Conservation (phyloP, 2,113 vertebrate species). For the Lepus timidus region DNA sequence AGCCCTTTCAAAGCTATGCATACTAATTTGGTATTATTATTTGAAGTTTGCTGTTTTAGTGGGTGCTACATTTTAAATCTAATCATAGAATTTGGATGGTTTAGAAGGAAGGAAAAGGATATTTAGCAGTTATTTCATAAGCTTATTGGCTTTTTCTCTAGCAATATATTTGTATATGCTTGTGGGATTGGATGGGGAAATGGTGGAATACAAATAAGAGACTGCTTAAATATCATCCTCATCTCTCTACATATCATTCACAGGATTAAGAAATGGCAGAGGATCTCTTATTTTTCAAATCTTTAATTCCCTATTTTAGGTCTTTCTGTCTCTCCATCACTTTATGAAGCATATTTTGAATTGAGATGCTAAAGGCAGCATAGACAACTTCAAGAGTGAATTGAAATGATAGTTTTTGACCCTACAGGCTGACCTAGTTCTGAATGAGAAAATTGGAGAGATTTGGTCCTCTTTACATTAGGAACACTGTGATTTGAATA, state of each 20-base stretch:
- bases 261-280: not conserved
- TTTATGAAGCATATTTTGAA: conserved; percentile 48
- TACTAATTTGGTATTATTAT: not conserved
- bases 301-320: not conserved
- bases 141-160: not conserved
- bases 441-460: not conserved
- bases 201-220: not conserved
- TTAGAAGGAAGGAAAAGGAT: conserved; percentile 39
- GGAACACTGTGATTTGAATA: conserved; percentile 60
- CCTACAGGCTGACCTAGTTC: not conserved
- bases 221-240: not conserved
- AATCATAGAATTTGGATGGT: conserved; percentile 28
- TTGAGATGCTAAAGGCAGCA: not conserved
- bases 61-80: conserved; percentile 34
- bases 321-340: not conserved
- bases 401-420: not conserved
- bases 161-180: conserved; percentile 37
- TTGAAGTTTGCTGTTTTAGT: conserved; percentile 17
- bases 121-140: conserved; percentile 37
- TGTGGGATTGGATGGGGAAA: not conserved
- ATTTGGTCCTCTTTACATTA: conserved; percentile 5
- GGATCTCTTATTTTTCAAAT: conserved; percentile 1
- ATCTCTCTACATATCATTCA: not conserved
- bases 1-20: not conserved
- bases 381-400: conserved; percentile 26